phyloP scores from a whole-genome alignment of 2,888 invertebrate species.

The Leucophora obtusa region DNA sequence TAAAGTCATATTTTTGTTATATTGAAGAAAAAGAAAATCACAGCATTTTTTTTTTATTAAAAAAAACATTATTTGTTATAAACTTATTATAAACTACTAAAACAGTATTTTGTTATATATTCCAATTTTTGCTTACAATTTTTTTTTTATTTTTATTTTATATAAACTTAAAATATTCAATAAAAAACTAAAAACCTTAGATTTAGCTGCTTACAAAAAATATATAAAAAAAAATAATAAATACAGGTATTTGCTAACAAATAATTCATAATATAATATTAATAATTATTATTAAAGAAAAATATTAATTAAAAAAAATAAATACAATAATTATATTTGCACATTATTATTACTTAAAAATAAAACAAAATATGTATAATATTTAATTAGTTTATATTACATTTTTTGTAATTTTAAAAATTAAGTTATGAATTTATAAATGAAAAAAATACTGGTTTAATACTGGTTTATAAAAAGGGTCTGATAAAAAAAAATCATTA shows the following conservation, averaged over 20 bases:
- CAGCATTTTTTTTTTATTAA: slow-evolving; percentile 29
- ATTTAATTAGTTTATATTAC: slow-evolving; percentile 8
- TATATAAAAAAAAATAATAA: slow-evolving; percentile 55
- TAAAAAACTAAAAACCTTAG: slow-evolving; percentile 42
- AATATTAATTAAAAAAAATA: slow-evolving; percentile 21
- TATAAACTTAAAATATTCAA: slow-evolving; percentile 47
- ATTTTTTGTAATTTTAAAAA: not conserved
- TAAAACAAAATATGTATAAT: slow-evolving; percentile 13
- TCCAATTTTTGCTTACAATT: slow-evolving; percentile 49
- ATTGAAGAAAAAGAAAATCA: slow-evolving; percentile 71
- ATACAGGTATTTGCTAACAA: slow-evolving; percentile 63
- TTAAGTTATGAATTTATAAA: slow-evolving; percentile 2
- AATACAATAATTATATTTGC: slow-evolving; percentile 59
- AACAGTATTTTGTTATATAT: slow-evolving; percentile 63
- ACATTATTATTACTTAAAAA: slow-evolving; percentile 45
- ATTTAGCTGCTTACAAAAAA: slow-evolving; percentile 60
- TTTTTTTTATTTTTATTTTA: slow-evolving; percentile 17
- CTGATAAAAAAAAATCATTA: too few relatives aligned
- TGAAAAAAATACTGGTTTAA: too few relatives aligned
- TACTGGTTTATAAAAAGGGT: too few relatives aligned
- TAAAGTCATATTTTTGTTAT: slow-evolving; percentile 72
- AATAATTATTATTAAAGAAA: slow-evolving; percentile 44
- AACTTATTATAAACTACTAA: slow-evolving; percentile 41
- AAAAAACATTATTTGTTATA: slow-evolving; percentile 37
- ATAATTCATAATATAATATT: slow-evolving; percentile 33